phyloP scores from a whole-genome alignment of 1,140 invertebrate species.

The Mamestra configurata region DNA sequence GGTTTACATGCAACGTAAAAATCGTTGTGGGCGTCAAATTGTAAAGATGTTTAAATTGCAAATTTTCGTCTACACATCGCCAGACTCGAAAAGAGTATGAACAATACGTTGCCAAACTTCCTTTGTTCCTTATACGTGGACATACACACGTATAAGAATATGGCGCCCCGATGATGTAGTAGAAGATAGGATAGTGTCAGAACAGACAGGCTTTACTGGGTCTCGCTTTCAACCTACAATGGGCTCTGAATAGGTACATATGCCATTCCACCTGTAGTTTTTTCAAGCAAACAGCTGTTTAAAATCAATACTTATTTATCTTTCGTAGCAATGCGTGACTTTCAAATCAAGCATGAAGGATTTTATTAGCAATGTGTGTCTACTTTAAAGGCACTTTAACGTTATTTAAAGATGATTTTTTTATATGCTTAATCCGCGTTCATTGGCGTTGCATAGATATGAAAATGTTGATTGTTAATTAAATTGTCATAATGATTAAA shows the following conservation, averaged over 20 bases:
- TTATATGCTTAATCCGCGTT: not conserved
- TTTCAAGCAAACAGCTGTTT: conserved; percentile 35
- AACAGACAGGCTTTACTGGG: conserved; percentile 9
- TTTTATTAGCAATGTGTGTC: conserved; percentile 35
- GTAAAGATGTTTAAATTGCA: conserved; percentile 73
- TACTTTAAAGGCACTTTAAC: not conserved
- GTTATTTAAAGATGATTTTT: conserved; percentile 5
- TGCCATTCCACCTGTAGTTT: conserved; percentile 10
- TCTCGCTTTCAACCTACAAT: not conserved
- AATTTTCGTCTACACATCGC: conserved; percentile 76
- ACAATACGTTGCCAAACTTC: conserved; percentile 84
- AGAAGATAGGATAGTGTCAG: conserved; percentile 36
- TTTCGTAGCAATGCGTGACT: conserved; percentile 30
- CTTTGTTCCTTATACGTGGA: conserved; percentile 78
- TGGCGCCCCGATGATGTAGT: conserved; percentile 54
- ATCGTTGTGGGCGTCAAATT: conserved; percentile 70
- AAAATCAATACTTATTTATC: conserved; percentile 40
- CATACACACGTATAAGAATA: conserved; percentile 48
- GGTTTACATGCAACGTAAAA: conserved; percentile 34
- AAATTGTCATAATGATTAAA: conserved; percentile 13
- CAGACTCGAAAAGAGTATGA: conserved; percentile 71
- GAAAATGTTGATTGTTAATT: not conserved
- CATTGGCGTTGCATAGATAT: not conserved
- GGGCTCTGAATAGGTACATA: not conserved
- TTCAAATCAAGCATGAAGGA: conserved; percentile 43